Conservation (phyloP, 2,113 vertebrate genomes). For the Australoheros scitulus region DNA sequence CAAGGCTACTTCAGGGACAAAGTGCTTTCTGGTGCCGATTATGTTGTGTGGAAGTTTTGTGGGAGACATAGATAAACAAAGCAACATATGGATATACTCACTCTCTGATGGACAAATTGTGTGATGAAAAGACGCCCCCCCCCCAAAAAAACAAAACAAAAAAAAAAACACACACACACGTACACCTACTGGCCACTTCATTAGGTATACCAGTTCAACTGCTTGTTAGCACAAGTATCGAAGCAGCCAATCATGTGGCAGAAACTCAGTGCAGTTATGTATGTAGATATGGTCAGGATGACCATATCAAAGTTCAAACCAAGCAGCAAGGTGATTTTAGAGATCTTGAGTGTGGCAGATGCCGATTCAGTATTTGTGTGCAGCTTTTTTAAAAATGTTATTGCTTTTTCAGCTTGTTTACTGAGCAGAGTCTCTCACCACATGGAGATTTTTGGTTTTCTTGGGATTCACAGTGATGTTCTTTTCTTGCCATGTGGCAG, state of each 20-base stretch:
- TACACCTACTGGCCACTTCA: neutral
- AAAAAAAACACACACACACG: neutral
- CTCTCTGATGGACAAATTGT: neutral
- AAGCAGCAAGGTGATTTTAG: neutral
- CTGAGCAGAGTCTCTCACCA: neutral
- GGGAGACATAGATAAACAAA: neutral
- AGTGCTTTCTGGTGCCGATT: neutral
- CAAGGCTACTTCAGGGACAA: neutral
- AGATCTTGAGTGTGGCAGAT: neutral
- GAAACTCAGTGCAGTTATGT: neutral
- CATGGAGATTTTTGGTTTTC: neutral
- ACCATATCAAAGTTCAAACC: neutral
- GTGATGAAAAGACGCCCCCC: neutral
- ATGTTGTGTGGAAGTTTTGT: neutral
- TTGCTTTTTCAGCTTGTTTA: neutral
- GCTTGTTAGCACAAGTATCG: neutral
- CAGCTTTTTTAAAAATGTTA: too few relatives aligned
- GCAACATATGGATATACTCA: slow-evolving; percentile 12
- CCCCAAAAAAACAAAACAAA: too few relatives aligned
- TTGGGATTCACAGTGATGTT: neutral
- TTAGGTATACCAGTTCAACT: neutral
- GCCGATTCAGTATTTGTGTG: neutral
- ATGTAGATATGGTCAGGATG: neutral
- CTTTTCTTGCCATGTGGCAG: neutral
- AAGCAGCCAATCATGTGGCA: neutral